These are phyloP conservation scores for Echiichthys vipera DNA, from an alignment of 2,797 vertebrate species.

Conservation along the genomic window DNA sequence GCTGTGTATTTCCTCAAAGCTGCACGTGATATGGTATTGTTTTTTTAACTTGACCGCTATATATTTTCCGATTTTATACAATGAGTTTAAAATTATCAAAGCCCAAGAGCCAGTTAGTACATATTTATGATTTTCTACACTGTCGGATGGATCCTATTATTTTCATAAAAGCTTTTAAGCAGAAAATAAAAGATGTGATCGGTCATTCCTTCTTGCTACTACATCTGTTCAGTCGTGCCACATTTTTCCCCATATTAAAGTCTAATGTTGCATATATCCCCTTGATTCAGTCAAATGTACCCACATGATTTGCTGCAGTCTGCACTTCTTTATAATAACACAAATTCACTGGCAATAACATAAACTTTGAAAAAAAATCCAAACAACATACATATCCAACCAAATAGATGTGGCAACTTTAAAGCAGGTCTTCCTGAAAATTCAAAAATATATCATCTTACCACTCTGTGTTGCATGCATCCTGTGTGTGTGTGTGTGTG, in stretches of 20 bases:
- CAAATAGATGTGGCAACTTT: neutral
- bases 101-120: neutral
- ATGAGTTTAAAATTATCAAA: neutral
- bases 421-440: neutral
- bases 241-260: conserved; percentile 3
- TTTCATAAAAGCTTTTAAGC: neutral
- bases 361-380: neutral
- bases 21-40: neutral
- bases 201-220: neutral
- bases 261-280: conserved; percentile 14
- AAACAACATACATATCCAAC: neutral
- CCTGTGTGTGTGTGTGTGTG: neutral
- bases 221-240: neutral
- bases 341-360: neutral
- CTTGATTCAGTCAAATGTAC: conserved; percentile 28
- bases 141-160: neutral
- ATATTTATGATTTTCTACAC: neutral
- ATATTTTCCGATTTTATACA: neutral
- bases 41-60: neutral
- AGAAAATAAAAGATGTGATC: neutral
- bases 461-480: neutral
- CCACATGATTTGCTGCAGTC: conserved; percentile 35
- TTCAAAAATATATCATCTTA: neutral
- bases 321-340: conserved; percentile 25
- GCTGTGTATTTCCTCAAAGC: neutral